phyloP scores from a whole-genome alignment of 2,113 vertebrate genomes.

The Erinaceus europaeus region DNA sequence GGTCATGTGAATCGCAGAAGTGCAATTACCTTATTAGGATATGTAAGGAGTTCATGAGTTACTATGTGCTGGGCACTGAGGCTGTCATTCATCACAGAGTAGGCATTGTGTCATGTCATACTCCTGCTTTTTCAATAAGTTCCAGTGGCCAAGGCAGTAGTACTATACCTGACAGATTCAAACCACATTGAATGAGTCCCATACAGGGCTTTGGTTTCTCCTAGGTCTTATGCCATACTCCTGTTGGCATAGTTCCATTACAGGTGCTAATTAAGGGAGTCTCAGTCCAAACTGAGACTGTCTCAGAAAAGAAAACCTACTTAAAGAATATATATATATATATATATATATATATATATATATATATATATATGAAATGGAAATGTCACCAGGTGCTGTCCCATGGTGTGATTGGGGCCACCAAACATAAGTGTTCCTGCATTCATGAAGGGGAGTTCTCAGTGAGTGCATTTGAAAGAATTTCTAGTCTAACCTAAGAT shows the following conservation, averaged over 20 bases:
- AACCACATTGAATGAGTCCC: neutral
- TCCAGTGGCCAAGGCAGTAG: neutral
- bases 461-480: conserved; percentile 41
- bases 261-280: conserved; percentile 53
- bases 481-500: conserved; percentile 33
- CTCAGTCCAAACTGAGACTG: conserved; percentile 1
- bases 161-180: neutral
- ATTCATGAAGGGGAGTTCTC: neutral
- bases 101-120: neutral
- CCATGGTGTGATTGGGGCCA: neutral
- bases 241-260: neutral
- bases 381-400: conserved; percentile 56
- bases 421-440: conserved; percentile 36
- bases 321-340: conserved; percentile 44
- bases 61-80: neutral
- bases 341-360: too few species aligned
- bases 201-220: neutral
- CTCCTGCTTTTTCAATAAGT: neutral
- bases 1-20: too few species aligned
- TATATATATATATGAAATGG: too few species aligned
- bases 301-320: conserved; percentile 27
- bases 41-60: neutral
- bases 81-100: neutral
- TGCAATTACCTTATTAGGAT: too few species aligned
- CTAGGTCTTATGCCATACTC: neutral